Evolutionary conservation across 2,888 invertebrate genomes (phyloP), one percentile per base, ranked within the genome.

Genomic region (Tineola bisselliella): DNA sequence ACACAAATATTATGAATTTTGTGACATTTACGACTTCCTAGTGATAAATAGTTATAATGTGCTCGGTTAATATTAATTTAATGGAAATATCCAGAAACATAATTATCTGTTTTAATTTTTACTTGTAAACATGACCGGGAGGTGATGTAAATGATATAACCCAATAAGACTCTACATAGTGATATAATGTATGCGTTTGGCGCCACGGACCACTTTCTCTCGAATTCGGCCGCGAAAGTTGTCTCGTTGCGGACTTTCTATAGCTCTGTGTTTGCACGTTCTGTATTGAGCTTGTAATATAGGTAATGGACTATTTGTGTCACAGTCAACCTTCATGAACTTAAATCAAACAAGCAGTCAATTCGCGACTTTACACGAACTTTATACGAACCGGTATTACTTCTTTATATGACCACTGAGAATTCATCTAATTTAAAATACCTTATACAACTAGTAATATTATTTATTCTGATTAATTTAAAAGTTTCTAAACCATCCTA

Each of bases 141-240:
- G 43, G 44, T 60, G 60, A 60, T 60, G 43, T 60, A 60, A 60
- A 30, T 84, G 83, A 84, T 81, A 82, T 84, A 86, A 86, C 79
- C 75, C 75, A 66, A 70, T 70, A 70, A 71, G 62, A 64, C 68
- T 72, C 75, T 73, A 76, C 83, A 74, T 77, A 77, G 75, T 84
- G 82, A 86, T 86, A 86, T 84, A 86, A 86, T 80, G 76, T 79
- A 84, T 81, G 79, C 82, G 75, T 69, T 61, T 48, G 61, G 71
- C 71, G 67, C 75, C 79, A 75, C 79, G 86, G 72, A 79, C 84
- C 81, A 84, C 87, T 86, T 86, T 87, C 87, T 81, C 87, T 84
- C 71, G 81, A 86, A 84, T 86, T 87, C 82, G 84, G 84, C 75
- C 84, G 86, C 82, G 87, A 87, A 87, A 87, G 87, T 84, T 81